A percentile compares a stretch with the other conserved stretches of the same genome.
Evolutionary conservation across 2,888 invertebrate species (phyloP).

Genomic region (Sericinus montela): DNA sequence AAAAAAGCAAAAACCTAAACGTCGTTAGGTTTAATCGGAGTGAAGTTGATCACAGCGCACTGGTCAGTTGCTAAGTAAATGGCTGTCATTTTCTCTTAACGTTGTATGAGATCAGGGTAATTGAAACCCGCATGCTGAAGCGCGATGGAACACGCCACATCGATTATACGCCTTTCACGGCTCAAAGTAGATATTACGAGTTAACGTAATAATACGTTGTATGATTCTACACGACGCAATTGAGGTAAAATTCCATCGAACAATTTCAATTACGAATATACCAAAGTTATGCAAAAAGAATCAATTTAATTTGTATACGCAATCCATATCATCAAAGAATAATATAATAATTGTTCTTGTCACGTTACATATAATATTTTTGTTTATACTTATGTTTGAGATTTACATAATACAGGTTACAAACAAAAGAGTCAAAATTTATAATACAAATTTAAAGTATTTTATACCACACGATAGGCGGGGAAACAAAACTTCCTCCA

Average conservation of each 20-base stretch:
- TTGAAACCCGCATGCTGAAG: slow-evolving; percentile 8
- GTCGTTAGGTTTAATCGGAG: slow-evolving; percentile 7
- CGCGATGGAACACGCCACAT: slow-evolving; percentile 9
- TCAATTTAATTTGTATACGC: too few species aligned
- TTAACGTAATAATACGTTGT: slow-evolving; percentile 5
- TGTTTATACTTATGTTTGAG: too few species aligned
- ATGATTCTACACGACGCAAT: neutral
- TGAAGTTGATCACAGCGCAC: neutral
- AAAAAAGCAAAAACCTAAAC: neutral
- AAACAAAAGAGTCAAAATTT: too few species aligned
- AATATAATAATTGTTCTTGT: too few species aligned
- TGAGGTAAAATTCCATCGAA: neutral
- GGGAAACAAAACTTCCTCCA: too few species aligned
- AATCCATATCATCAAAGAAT: too few species aligned
- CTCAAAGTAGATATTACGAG: slow-evolving; percentile 6
- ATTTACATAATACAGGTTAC: too few species aligned
- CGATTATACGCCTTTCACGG: slow-evolving; percentile 11
- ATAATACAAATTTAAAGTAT: too few species aligned
- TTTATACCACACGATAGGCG: too few species aligned
- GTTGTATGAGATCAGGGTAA: slow-evolving; percentile 8
- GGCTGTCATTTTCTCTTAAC: slow-evolving; percentile 11
- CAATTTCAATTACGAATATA: neutral
- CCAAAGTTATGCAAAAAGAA: too few species aligned
- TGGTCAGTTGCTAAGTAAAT: neutral
- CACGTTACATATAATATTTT: too few species aligned